These are phyloP conservation scores for Megaceryle maxima DNA, from an alignment of 2,113 vertebrate genomes.

Conservation along the genomic window DNA sequence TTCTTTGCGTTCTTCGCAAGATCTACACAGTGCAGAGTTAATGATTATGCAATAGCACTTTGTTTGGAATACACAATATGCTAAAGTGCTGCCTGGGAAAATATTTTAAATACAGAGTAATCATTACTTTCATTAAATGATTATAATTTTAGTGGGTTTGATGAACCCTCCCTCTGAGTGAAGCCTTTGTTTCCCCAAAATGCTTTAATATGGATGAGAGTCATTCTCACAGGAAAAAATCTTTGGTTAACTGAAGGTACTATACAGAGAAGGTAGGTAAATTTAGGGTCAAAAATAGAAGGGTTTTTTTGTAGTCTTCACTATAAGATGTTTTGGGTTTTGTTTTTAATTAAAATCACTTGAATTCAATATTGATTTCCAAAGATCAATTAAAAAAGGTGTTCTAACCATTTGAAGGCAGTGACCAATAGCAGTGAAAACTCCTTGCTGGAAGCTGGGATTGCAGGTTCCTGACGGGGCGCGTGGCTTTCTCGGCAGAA, in stretches of 20 bases:
- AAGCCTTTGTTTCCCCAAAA: conserved; percentile 49
- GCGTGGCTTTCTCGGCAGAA: neutral
- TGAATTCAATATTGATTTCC: neutral
- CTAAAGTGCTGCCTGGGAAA: conserved; percentile 47
- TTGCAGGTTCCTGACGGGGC: neutral
- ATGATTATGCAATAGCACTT: conserved; percentile 43
- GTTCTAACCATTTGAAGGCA: neutral
- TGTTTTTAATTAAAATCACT: neutral
- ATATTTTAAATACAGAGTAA: conserved; percentile 60
- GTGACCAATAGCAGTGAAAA: neutral
- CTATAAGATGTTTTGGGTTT: neutral
- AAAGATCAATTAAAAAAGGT: neutral
- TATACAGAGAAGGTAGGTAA: neutral
- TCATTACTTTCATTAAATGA: conserved; percentile 59
- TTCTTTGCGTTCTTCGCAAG: neutral
- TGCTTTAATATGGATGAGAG: conserved; percentile 57
- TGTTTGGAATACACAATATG: conserved; percentile 57
- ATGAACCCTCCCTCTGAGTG: conserved; percentile 21
- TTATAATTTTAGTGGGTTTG: conserved; percentile 48
- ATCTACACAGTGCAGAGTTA: neutral
- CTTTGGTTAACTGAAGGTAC: neutral
- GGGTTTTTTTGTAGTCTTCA: neutral
- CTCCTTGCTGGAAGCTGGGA: neutral
- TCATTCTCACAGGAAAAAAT: neutral
- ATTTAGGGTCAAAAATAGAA: neutral